Base-by-base conservation (phyloP, 2,797 vertebrate genomes). In the Limnodromus scolopaceus region DNA sequence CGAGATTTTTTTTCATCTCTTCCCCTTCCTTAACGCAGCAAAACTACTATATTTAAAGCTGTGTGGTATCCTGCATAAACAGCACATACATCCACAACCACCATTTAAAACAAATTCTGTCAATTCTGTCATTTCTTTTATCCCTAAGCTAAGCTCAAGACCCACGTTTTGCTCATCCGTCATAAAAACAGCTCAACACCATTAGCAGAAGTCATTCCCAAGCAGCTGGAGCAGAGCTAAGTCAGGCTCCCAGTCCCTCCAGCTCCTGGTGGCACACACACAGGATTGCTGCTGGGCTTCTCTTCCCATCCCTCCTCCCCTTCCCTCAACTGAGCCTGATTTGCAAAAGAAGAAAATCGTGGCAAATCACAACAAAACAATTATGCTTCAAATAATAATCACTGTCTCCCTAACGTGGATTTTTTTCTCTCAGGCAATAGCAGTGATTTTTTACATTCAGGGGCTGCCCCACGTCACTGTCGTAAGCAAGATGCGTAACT, bases 41-140 rank as follows among this genome's bases (percentile, higher is more conserved):
- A 11, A 45, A 5, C 0, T 1, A 30, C 1, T 15, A 36, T 0
- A 36, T 36, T 25, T 36, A 19, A 39, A 39, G 68, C 55, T 55
- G 58, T 6, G 2, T 0, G 0, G 24, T 6, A 1, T 16, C 32
- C 71, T 58, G 66, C 75, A 11, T 30, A 30, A 49, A 9, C 0
- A 34, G 32, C 0, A 11, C 76, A 10, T 14, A 5, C 38, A 38
- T 3, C 32, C 5, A 1, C 45, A 0, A 1, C 8, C 27, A 11
- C 8, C 51, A 8, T 4, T 51, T 11, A 5, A 4, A 46, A 49
- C 28, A 10, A n/a, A 27, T 10, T 27, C 85, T 57, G 43, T 10
- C 60, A 16, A 2, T n/a, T 32, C 72, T 25, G 51, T 2, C 27
- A 9, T 4, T 39, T 22, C 49, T 24, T 49, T 61, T 38, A 1